Evolutionary conservation across 2,113 vertebrate species (phyloP).

Genomic region (Salvelinus namaycush): DNA sequence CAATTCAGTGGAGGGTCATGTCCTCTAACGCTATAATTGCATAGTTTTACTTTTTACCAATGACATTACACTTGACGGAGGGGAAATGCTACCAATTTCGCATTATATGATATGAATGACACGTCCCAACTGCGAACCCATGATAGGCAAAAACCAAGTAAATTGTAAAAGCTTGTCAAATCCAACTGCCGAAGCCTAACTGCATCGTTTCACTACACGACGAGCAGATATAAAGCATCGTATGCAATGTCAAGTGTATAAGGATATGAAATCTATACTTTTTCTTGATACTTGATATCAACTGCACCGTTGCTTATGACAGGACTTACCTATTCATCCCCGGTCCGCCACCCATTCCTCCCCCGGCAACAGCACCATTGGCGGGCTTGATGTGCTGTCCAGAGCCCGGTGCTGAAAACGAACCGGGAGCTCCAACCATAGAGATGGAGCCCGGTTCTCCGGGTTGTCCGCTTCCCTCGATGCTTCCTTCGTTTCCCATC

Average conservation of each 20-base stretch:
- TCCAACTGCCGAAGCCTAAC: no score
- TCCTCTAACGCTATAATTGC: neutral
- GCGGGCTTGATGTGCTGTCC: slow-evolving; percentile 75
- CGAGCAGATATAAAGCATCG: neutral
- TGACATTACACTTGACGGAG: neutral
- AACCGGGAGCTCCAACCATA: slow-evolving; percentile 61
- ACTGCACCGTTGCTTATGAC: neutral
- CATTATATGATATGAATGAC: neutral
- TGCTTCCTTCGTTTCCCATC: slow-evolving; percentile 82
- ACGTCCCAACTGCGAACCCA: neutral
- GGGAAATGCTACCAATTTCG: neutral
- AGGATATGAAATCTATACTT: neutral
- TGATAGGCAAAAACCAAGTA: neutral
- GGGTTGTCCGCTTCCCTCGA: slow-evolving; percentile 74
- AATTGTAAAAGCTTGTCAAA: neutral
- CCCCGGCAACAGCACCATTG: slow-evolving; percentile 76
- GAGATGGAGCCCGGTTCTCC: slow-evolving; percentile 66
- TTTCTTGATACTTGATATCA: neutral
- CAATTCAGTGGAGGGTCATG: neutral
- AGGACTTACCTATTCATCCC: slow-evolving; percentile 69
- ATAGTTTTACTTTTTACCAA: neutral
- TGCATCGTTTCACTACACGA: neutral
- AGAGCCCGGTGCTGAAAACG: slow-evolving; percentile 54
- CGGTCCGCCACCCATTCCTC: slow-evolving; percentile 70
- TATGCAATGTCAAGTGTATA: neutral